phyloP scores from a whole-genome alignment of 2,113 vertebrate genomes.

The Hucho hucho region DNA sequence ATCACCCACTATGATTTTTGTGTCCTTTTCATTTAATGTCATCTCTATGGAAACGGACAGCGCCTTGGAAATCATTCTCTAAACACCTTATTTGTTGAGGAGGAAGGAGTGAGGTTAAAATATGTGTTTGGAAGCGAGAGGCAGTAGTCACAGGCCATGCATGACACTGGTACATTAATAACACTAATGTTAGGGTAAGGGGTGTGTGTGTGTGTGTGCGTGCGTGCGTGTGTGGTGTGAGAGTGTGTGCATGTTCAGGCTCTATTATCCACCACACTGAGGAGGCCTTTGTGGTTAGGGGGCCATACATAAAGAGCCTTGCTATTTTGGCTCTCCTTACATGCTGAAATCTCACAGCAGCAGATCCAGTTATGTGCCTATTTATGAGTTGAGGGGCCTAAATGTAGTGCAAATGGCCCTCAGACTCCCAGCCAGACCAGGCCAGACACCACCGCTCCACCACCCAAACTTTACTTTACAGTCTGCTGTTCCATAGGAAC shows the following conservation, averaged over 20 bases:
- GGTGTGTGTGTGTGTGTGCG: conserved; percentile 48
- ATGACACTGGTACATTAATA: conserved; percentile 82
- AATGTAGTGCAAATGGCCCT: conserved; percentile 47
- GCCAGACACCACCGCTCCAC: conserved; percentile 14
- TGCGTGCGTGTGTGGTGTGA: conserved; percentile 8
- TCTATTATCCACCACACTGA: conserved; percentile 64
- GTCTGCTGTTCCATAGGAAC: conserved; percentile 18
- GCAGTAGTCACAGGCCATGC: conserved; percentile 66
- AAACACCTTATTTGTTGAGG: conserved; percentile 83
- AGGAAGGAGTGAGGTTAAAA: conserved; percentile 75
- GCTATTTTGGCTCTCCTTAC: conserved; percentile 73
- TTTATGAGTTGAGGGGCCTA: conserved; percentile 23
- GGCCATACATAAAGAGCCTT: conserved; percentile 68
- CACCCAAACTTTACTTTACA: conserved; percentile 52
- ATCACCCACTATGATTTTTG: conserved; percentile 85
- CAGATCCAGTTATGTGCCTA: conserved; percentile 45
- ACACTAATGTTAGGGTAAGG: conserved; percentile 66
- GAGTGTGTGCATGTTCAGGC: conserved; percentile 37
- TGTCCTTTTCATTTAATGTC: conserved; percentile 88
- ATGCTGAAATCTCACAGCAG: conserved; percentile 59
- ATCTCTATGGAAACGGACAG: conserved; percentile 89
- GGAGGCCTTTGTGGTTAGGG: conserved; percentile 68
- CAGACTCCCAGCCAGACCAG: background rate
- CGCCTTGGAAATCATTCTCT: conserved; percentile 84
- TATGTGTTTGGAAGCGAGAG: conserved; percentile 78